Conservation (phyloP, 2,113 vertebrate species). For the Spea bombifrons region DNA sequence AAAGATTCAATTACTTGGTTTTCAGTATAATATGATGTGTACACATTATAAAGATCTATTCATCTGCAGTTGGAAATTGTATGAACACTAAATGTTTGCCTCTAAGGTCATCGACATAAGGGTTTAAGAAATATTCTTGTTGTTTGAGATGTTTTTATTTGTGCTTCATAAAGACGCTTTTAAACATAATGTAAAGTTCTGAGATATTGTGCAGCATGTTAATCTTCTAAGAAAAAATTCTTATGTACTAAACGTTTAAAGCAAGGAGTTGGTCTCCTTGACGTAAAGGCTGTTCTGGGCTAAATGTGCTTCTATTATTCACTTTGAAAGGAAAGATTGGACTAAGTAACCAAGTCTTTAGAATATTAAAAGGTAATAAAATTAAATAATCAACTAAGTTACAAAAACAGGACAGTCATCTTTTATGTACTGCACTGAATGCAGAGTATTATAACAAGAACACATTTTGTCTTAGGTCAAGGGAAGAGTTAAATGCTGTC, state of each 20-base stretch:
- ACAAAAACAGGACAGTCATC: background rate
- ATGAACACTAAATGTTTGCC: background rate
- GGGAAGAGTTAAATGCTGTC: constrained; percentile 80
- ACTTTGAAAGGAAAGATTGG: constrained; percentile 53
- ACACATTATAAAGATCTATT: background rate
- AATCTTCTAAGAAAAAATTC: background rate
- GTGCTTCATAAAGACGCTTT: background rate
- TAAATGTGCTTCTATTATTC: constrained; percentile 63
- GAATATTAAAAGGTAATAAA: constrained; percentile 56
- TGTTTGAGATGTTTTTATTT: background rate
- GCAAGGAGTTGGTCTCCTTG: constrained; percentile 70
- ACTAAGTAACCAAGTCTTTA: constrained; percentile 50
- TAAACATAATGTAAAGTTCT: constrained; percentile 3
- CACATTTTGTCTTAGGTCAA: constrained; percentile 54
- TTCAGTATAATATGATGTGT: background rate
- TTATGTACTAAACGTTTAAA: constrained; percentile 21
- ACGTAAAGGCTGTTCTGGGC: constrained; percentile 73
- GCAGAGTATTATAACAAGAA: constrained; percentile 72
- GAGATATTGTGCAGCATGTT: background rate
- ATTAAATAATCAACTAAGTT: background rate
- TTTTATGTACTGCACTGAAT: constrained; percentile 60
- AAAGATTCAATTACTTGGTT: background rate
- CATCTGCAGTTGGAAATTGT: background rate
- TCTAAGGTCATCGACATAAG: background rate
- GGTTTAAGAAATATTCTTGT: background rate